phyloP scores from a whole-genome alignment of 2,797 vertebrate genomes.

The Sus cebifrons region DNA sequence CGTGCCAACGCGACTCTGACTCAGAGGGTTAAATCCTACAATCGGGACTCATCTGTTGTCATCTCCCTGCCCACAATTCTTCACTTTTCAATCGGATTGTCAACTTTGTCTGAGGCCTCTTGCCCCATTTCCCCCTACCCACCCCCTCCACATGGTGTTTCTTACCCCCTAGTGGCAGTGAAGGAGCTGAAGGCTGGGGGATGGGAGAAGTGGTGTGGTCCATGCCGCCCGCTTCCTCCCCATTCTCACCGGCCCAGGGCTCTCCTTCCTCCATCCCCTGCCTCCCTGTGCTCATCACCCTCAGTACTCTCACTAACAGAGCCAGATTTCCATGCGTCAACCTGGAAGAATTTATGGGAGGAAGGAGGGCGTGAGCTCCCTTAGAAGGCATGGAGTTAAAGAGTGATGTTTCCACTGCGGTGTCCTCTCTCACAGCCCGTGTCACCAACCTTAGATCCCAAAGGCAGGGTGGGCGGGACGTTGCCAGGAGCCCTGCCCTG shows the following conservation, averaged over 20 bases:
- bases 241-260: background rate
- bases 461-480: background rate
- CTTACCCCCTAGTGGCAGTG: no score
- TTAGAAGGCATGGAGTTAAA: background rate
- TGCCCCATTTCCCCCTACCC: background rate
- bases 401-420: background rate
- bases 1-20: background rate
- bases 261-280: background rate
- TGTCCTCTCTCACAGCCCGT: fast-evolving
- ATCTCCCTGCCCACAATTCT: background rate
- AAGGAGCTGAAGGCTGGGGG: background rate
- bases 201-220: background rate
- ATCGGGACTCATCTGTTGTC: background rate
- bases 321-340: background rate
- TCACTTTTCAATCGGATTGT: background rate
- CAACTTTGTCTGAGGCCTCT: background rate
- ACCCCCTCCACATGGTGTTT: no score
- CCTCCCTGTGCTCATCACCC: fast-evolving
- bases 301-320: background rate
- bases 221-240: background rate
- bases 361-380: background rate
- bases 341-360: background rate
- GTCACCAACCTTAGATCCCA: background rate
- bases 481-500: fast-evolving
- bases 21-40: background rate